Percentiles rank a stretch among this genome's conserved stretches.
Conservation (phyloP, 2,113 vertebrate genomes). For the Forbesichthys agassizii region DNA sequence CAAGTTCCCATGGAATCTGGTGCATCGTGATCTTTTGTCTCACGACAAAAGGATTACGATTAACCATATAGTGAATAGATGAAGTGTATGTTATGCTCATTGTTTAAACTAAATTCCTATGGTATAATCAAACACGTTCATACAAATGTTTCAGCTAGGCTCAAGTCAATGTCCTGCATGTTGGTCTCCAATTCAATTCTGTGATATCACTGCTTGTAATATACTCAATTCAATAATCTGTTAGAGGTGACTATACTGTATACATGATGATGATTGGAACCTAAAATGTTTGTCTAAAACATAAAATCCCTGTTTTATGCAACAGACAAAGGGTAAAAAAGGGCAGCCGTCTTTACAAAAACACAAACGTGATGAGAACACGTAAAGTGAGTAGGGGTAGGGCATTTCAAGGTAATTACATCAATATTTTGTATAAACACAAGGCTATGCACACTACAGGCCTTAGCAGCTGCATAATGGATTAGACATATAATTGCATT, state of each 20-base stretch:
- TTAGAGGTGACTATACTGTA: not conserved
- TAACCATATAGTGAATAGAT: too few relatives aligned
- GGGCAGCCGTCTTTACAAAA: conserved; percentile 9
- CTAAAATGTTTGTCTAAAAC: not conserved
- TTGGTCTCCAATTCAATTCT: not conserved
- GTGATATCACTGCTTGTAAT: not conserved
- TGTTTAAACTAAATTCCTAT: too few relatives aligned
- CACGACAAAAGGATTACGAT: too few relatives aligned
- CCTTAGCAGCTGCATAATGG: conserved; percentile 71
- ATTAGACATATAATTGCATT: conserved; percentile 78
- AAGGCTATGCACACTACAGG: conserved; percentile 46
- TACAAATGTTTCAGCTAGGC: too few relatives aligned
- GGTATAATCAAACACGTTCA: too few relatives aligned
- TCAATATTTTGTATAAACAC: conserved; percentile 69
- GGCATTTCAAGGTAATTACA: conserved; percentile 71
- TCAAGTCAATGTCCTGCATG: too few relatives aligned
- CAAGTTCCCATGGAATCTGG: not conserved
- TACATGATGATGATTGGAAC: not conserved
- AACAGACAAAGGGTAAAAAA: not conserved
- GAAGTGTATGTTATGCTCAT: too few relatives aligned
- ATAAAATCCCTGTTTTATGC: not conserved
- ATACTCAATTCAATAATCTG: too few relatives aligned
- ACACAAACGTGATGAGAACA: conserved; percentile 13
- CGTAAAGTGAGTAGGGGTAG: conserved; percentile 22
- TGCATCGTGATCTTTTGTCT: not conserved